Percentiles rank a stretch among this genome's conserved stretches.
phyloP scores from a whole-genome alignment of 2,888 invertebrate genomes.

The Drosophila nr. medialis region DNA sequence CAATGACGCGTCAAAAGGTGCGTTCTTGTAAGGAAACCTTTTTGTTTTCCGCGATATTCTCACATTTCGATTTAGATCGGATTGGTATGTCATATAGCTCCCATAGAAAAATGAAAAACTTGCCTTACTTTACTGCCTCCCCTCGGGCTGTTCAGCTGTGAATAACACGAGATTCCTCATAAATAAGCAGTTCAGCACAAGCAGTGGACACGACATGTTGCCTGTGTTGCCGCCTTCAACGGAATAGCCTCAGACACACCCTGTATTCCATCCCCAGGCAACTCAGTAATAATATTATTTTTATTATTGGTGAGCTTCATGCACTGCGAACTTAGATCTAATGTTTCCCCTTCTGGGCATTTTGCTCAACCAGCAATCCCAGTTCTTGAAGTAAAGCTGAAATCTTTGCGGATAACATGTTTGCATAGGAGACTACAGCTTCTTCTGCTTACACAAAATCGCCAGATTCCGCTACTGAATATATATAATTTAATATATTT shows the following conservation, averaged over 20 bases:
- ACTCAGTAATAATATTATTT: not conserved
- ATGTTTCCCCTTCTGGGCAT: not conserved
- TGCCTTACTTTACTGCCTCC: not conserved
- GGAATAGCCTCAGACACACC: not conserved
- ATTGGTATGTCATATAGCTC: not conserved
- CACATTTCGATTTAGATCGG: not conserved
- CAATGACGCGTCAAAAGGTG: not conserved
- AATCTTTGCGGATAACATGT: not conserved
- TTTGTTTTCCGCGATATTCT: not conserved
- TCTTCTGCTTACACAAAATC: not conserved
- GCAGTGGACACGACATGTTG: not conserved
- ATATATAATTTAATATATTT: not conserved
- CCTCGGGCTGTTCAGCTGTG: too few species aligned
- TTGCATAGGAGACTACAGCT: too few species aligned
- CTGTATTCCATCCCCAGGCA: not conserved
- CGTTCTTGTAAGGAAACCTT: not conserved
- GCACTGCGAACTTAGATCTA: not conserved
- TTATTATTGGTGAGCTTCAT: too few species aligned
- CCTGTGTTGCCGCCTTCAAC: not conserved
- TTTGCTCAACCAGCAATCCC: not conserved
- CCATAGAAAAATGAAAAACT: not conserved
- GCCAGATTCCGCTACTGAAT: not conserved
- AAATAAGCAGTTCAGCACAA: not conserved
- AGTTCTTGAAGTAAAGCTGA: not conserved
- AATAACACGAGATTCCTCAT: not conserved